Evolutionary conservation across 2,113 vertebrate genomes (phyloP).

Genomic region (Laticauda colubrina): DNA sequence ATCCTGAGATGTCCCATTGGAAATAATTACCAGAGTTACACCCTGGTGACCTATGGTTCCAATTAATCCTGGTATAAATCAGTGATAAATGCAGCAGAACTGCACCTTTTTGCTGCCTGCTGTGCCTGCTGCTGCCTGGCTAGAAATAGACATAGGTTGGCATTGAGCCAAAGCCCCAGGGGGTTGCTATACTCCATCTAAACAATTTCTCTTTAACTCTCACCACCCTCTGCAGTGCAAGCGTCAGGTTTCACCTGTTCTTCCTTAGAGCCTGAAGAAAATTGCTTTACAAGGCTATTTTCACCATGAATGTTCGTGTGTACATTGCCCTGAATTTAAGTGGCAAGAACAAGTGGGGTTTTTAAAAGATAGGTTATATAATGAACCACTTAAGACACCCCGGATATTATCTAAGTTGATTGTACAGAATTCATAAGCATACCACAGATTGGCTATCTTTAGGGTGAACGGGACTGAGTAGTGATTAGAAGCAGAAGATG

Average conservation of each 20-base stretch:
- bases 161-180: not conserved
- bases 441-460: not conserved
- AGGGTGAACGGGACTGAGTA: not conserved
- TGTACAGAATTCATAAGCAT: not conserved
- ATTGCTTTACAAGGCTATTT: not conserved
- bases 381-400: not conserved
- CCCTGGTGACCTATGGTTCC: not conserved
- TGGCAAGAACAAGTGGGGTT: not conserved
- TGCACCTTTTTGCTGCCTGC: constrained; percentile 9
- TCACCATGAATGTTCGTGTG: no score
- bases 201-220: constrained; percentile 2
- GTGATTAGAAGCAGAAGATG: not conserved
- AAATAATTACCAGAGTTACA: not conserved
- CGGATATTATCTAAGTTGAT: not conserved
- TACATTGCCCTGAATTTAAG: not conserved
- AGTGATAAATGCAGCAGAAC: not conserved
- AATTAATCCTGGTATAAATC: constrained; percentile 19
- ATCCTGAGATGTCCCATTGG: not conserved
- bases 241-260: not conserved
- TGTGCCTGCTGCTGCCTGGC: constrained; percentile 6
- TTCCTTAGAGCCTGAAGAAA: not conserved
- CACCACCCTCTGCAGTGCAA: not conserved
- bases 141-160: not conserved
- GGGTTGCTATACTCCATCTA: not conserved
- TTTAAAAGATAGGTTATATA: not conserved